Conservation (phyloP, 2,797 vertebrate genomes). For the Streptopelia turtur region DNA sequence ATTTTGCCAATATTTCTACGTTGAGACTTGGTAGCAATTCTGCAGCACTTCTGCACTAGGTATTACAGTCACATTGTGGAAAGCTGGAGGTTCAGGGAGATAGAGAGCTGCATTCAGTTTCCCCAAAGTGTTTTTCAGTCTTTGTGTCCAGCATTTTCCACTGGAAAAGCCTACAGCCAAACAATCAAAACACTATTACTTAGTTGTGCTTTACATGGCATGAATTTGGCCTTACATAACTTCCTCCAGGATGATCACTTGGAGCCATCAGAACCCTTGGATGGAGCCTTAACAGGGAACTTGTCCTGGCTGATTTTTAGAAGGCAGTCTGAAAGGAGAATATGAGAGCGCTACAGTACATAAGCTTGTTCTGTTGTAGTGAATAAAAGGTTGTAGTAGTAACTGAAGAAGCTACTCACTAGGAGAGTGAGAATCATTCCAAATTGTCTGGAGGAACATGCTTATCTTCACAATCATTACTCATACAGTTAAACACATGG, state of each 20-base stretch:
- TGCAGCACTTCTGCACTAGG: background rate
- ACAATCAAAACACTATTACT: background rate
- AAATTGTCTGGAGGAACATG: background rate
- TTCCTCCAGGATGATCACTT: background rate
- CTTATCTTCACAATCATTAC: background rate
- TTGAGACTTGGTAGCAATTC: background rate
- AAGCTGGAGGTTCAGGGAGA: background rate
- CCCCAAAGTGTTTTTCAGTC: background rate
- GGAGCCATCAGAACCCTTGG: background rate
- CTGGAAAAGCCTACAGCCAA: background rate
- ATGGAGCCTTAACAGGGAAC: background rate
- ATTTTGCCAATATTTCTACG: background rate
- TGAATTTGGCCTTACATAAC: background rate
- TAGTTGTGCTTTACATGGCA: background rate
- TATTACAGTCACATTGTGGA: background rate
- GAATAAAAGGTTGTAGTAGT: background rate
- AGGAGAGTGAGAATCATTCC: background rate
- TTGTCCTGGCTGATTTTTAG: background rate
- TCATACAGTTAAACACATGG: background rate
- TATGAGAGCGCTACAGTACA: background rate
- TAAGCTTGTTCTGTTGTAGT: background rate
- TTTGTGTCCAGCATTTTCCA: background rate
- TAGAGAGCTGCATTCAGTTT: background rate
- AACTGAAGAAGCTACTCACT: background rate
- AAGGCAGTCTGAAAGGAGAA: background rate